A percentile compares a stretch with the other conserved stretches of the same genome.
These are phyloP conservation scores for Tenebrosternarchus preto DNA, from an alignment of 2,113 vertebrate genomes.

Conservation along the genomic window DNA sequence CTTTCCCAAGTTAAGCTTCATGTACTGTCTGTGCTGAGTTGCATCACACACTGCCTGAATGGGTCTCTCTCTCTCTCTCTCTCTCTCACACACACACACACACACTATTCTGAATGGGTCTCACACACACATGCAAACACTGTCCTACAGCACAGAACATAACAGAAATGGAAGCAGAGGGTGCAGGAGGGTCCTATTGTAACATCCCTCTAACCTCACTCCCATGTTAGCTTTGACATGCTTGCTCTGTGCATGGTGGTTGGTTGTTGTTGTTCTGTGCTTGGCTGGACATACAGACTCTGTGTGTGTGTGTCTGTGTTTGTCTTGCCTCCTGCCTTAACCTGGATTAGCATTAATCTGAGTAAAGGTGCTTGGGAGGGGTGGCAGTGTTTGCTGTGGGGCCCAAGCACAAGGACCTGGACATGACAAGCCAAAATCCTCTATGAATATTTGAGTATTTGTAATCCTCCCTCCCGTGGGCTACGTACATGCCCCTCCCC, in stretches of 20 bases:
- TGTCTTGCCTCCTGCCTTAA: slow-evolving; percentile 43
- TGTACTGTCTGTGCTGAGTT: not conserved
- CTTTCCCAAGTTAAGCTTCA: not conserved
- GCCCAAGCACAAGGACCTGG: not conserved
- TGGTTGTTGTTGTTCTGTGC: not conserved
- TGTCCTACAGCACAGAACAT: slow-evolving; percentile 19
- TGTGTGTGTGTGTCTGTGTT: slow-evolving; percentile 2
- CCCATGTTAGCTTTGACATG: not conserved
- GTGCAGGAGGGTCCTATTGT: not conserved
- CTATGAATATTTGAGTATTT: slow-evolving; percentile 45
- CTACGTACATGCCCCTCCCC: slow-evolving; percentile 1
- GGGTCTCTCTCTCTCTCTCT: slow-evolving; percentile 33
- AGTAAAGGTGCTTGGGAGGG: slow-evolving; percentile 44
- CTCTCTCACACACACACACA: slow-evolving; percentile 7
- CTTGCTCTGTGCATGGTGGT: not conserved
- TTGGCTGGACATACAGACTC: too few species aligned
- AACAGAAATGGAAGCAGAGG: slow-evolving; percentile 11
- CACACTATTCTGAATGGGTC: slow-evolving; percentile 30
- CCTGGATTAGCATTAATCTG: slow-evolving; percentile 57
- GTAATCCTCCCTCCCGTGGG: slow-evolving; percentile 42
- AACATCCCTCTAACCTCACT: not conserved
- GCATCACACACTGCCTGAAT: slow-evolving; percentile 23
- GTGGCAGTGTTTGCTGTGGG: slow-evolving; percentile 35
- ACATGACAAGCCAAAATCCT: slow-evolving; percentile 13
- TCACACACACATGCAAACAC: not conserved